Conservation (phyloP, 1,140 invertebrate genomes). For the Parasteatoda tepidariorum region DNA sequence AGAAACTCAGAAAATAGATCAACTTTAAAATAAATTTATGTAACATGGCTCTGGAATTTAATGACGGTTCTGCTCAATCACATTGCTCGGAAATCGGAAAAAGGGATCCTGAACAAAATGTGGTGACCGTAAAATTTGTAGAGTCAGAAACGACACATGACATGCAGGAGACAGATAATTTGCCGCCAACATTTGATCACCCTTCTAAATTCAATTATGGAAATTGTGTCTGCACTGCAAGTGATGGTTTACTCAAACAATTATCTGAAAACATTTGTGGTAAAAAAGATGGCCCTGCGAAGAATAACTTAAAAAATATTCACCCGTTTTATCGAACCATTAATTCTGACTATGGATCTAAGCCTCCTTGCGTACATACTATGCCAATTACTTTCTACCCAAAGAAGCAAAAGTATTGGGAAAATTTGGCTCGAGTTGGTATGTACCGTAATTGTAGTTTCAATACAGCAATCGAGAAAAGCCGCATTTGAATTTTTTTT, state of each 20-base stretch:
- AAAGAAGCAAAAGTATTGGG: conserved; percentile 60
- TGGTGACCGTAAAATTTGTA: too few species aligned
- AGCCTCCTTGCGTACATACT: conserved; percentile 64
- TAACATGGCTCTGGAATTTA: too few species aligned
- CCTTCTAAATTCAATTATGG: conserved; percentile 26
- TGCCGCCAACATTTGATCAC: conserved; percentile 13
- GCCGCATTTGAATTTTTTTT: background rate
- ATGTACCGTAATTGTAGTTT: conserved; percentile 44
- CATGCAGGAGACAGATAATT: conserved; percentile 19
- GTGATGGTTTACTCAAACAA: background rate
- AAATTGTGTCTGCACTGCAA: conserved; percentile 24
- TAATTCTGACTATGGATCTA: conserved; percentile 61
- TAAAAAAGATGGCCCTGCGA: background rate
- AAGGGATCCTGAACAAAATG: too few species aligned
- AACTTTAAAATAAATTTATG: too few species aligned
- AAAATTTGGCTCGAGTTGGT: conserved; percentile 30
- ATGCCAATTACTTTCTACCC: conserved; percentile 63
- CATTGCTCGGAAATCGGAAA: too few species aligned
- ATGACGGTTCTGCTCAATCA: too few species aligned
- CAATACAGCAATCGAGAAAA: conserved; percentile 26
- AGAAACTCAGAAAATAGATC: too few species aligned
- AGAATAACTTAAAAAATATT: conserved; percentile 14
- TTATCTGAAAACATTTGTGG: background rate
- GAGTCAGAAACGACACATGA: conserved; percentile 15
- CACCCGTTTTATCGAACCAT: conserved; percentile 64